phyloP scores from a whole-genome alignment of 2,888 invertebrate genomes.

The Eupithecia inturbata region DNA sequence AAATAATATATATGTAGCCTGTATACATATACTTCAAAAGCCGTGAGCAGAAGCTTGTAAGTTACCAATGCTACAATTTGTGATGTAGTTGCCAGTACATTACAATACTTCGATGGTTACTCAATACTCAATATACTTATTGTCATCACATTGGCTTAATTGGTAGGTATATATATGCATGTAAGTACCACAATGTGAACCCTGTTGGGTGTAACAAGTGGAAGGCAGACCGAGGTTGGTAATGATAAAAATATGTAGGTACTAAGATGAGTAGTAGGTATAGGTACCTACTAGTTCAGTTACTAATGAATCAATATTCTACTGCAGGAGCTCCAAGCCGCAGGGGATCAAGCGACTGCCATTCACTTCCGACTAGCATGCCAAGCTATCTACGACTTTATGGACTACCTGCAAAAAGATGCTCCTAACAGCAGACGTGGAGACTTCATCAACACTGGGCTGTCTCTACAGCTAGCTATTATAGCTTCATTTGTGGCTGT shows the following conservation, averaged over 20 bases:
- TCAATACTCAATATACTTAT: too few relatives aligned
- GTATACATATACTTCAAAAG: too few relatives aligned
- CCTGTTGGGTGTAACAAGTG: too few relatives aligned
- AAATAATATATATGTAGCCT: too few relatives aligned
- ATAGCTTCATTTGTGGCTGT: conserved; percentile 86
- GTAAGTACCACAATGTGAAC: too few relatives aligned
- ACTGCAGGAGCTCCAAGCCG: conserved; percentile 74
- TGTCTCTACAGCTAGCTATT: conserved; percentile 87
- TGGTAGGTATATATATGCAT: too few relatives aligned
- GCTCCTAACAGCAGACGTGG: conserved; percentile 86
- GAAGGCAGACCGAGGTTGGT: too few relatives aligned
- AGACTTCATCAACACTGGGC: conserved; percentile 89
- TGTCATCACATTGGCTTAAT: too few relatives aligned
- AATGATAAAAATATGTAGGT: too few relatives aligned
- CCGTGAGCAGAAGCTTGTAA: too few relatives aligned
- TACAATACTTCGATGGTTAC: neutral
- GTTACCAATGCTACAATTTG: neutral
- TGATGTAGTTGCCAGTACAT: neutral
- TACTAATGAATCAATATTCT: conserved; percentile 21
- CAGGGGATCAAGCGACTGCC: conserved; percentile 84
- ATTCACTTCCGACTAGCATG: conserved; percentile 88
- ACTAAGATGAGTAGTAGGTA: too few relatives aligned
- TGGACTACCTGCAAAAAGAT: conserved; percentile 92
- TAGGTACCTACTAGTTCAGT: too few relatives aligned
- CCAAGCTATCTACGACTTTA: conserved; percentile 90